These are phyloP conservation scores for Apodemus agrarius DNA, from an alignment of 2,797 vertebrate genomes.

Conservation along the genomic window DNA sequence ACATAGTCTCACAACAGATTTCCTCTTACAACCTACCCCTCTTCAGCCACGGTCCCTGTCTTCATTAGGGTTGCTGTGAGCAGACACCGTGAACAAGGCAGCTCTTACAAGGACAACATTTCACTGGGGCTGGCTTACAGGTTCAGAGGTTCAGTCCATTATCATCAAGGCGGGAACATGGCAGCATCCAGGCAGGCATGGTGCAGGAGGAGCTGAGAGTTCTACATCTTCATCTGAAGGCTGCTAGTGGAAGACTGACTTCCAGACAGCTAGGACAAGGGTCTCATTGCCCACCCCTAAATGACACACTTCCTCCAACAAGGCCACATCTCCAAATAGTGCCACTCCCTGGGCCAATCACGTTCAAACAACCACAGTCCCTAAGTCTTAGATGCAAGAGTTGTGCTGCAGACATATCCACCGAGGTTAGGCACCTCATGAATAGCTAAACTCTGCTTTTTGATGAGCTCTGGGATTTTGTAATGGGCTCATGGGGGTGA, in stretches of 20 bases:
- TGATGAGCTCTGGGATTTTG: background rate
- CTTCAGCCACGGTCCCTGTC: background rate
- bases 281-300: background rate
- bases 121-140: too few relatives aligned
- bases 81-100: too few relatives aligned
- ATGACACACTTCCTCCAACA: background rate
- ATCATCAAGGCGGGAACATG: too few relatives aligned
- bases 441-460: background rate
- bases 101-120: too few relatives aligned
- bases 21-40: too few relatives aligned
- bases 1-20: background rate
- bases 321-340: background rate
- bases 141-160: too few relatives aligned
- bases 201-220: too few relatives aligned
- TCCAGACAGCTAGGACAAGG: background rate
- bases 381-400: background rate
- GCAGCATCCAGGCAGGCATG: too few relatives aligned
- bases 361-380: background rate
- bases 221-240: background rate
- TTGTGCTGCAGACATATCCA: background rate
- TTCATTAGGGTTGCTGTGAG: background rate
- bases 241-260: background rate
- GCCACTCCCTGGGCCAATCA: background rate
- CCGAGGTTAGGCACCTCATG: too few relatives aligned
- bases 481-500: background rate